Percentiles rank a stretch among this genome's conserved stretches.
phyloP scores from a whole-genome alignment of 2,113 vertebrate genomes.

The Mobula hypostoma region DNA sequence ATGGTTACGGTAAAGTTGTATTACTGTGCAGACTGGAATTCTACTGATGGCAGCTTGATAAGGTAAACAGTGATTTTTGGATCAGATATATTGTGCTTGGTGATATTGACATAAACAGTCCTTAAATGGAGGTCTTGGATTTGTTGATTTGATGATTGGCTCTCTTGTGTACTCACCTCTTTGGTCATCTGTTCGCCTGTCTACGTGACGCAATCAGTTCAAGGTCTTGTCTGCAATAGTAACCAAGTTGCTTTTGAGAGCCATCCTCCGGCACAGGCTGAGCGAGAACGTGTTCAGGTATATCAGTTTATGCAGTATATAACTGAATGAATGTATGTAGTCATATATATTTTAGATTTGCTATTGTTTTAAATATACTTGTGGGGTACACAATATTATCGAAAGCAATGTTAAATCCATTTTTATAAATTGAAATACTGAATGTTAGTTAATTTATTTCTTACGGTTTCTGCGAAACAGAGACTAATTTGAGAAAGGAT shows the following conservation, averaged over 20 bases:
- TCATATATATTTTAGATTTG: neutral
- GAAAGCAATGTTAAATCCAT: neutral
- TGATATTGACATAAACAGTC: neutral
- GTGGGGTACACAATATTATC: neutral
- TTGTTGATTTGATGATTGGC: constrained; percentile 27
- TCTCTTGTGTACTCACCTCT: constrained; percentile 9
- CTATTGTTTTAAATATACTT: neutral
- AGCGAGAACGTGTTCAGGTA: neutral
- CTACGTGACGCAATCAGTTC: constrained; percentile 2
- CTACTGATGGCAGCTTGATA: neutral
- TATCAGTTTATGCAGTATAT: neutral
- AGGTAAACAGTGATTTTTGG: constrained; percentile 11
- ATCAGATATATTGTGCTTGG: neutral
- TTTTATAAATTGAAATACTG: neutral
- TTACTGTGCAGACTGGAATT: neutral
- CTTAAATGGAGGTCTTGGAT: constrained; percentile 5
- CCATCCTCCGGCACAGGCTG: neutral
- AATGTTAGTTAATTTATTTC: neutral
- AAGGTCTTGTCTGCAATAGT: neutral
- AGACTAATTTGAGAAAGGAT: neutral
- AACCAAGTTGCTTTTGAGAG: constrained; percentile 14
- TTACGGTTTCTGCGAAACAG: neutral
- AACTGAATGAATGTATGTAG: neutral
- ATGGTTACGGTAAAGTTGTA: too few species aligned
- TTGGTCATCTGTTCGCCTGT: constrained; percentile 18